phyloP scores from a whole-genome alignment of 2,888 invertebrate genomes.

The Frankliniella intonsa region DNA sequence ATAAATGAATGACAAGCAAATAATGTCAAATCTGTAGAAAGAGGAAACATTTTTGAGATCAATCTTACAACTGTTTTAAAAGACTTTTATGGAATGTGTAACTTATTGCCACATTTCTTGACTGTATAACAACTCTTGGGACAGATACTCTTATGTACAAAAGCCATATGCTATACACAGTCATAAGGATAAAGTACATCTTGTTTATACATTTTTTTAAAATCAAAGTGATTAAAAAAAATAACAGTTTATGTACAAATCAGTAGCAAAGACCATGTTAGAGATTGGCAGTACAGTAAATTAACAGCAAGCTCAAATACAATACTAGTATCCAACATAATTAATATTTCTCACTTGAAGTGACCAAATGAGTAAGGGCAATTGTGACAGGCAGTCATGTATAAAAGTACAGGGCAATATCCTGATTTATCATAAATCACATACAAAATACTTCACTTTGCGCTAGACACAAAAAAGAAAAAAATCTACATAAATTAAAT shows the following conservation, averaged over 20 bases:
- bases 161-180: no score
- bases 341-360: background rate
- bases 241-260: background rate
- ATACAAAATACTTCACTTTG: background rate
- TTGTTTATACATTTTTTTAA: background rate
- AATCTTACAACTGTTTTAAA: no score
- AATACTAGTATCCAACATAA: background rate
- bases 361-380: background rate
- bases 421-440: background rate
- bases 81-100: no score
- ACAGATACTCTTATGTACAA: no score
- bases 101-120: no score
- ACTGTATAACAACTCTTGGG: no score
- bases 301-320: background rate
- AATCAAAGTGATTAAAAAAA: background rate
- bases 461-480: background rate
- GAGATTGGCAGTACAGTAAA: background rate
- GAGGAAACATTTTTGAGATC: no score
- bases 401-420: background rate
- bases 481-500: background rate
- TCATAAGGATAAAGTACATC: background rate
- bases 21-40: no score
- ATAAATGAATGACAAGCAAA: no score
- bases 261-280: background rate
- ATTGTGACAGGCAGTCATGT: background rate